Conservation (phyloP, 1,140 invertebrate genomes). For the Sminthurinus signatus region DNA sequence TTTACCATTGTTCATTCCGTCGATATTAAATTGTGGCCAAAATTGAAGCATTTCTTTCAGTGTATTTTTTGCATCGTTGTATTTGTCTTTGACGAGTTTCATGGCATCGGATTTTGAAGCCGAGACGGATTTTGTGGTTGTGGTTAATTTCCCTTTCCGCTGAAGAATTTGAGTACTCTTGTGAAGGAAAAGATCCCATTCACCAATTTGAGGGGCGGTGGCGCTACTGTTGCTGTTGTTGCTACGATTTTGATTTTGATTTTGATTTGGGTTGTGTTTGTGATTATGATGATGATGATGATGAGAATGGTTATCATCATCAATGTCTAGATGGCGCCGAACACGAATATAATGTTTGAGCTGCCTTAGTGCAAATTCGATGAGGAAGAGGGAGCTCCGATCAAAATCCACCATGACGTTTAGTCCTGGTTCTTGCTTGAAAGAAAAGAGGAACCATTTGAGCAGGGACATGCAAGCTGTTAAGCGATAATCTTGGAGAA, state of each 20-base stretch:
- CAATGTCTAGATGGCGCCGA: conserved; percentile 76
- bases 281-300: no score
- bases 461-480: conserved; percentile 77
- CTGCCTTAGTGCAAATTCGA: conserved; percentile 33
- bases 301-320: conserved; percentile 52
- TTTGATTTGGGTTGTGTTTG: no score
- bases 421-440: conserved; percentile 46
- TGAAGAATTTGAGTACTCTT: neutral
- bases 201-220: neutral
- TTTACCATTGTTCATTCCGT: conserved; percentile 72
- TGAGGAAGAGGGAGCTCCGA: conserved; percentile 41
- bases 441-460: conserved; percentile 61
- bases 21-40: conserved; percentile 57
- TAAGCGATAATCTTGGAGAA: conserved; percentile 80
- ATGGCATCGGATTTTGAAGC: neutral
- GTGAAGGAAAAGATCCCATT: neutral
- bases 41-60: conserved; percentile 55
- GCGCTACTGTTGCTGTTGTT: neutral
- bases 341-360: conserved; percentile 65
- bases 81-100: neutral
- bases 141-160: conserved; percentile 46
- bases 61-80: conserved; percentile 47
- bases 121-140: conserved; percentile 35
- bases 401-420: conserved; percentile 31
- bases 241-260: no score